A percentile compares a stretch with the other conserved stretches of the same genome.
Evolutionary conservation across 2,888 invertebrate genomes (phyloP).

Genomic region (Galerucella nymphaeae): DNA sequence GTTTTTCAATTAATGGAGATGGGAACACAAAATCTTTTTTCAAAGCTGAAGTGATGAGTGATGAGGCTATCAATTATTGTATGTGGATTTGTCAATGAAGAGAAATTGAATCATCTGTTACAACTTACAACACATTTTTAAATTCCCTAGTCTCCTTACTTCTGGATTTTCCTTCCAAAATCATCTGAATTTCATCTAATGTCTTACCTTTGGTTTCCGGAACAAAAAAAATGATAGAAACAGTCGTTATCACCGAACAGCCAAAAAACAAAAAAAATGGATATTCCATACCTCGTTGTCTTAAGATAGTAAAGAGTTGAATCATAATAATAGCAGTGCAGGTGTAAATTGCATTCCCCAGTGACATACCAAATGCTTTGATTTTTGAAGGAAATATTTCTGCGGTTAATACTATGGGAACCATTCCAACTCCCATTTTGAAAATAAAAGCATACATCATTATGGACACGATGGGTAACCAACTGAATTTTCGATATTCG

Average conservation of each 20-base stretch:
- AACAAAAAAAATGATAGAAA: constrained; percentile 58
- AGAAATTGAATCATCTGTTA: no score
- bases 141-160: not conserved
- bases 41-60: no score
- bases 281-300: constrained; percentile 54
- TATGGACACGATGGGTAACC: constrained; percentile 54
- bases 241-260: constrained; percentile 56
- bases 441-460: constrained; percentile 56
- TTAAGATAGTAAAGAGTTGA: constrained; percentile 57
- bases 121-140: no score
- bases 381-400: constrained; percentile 62
- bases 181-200: constrained; percentile 61
- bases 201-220: constrained; percentile 62
- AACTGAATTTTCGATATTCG: constrained; percentile 52
- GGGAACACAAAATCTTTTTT: no score
- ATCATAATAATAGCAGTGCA: constrained; percentile 58
- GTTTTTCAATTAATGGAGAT: no score
- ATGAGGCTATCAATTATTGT: no score
- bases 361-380: constrained; percentile 63
- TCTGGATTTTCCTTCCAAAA: constrained; percentile 54
- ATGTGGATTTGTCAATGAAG: no score
- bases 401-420: constrained; percentile 61
- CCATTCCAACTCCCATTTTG: constrained; percentile 60
- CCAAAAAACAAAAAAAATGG: constrained; percentile 61
- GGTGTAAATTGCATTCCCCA: constrained; percentile 60